A percentile compares a stretch with the other conserved stretches of the same genome.
These are phyloP conservation scores for Molanna angustata DNA, from an alignment of 2,888 invertebrate genomes.

Conservation along the genomic window DNA sequence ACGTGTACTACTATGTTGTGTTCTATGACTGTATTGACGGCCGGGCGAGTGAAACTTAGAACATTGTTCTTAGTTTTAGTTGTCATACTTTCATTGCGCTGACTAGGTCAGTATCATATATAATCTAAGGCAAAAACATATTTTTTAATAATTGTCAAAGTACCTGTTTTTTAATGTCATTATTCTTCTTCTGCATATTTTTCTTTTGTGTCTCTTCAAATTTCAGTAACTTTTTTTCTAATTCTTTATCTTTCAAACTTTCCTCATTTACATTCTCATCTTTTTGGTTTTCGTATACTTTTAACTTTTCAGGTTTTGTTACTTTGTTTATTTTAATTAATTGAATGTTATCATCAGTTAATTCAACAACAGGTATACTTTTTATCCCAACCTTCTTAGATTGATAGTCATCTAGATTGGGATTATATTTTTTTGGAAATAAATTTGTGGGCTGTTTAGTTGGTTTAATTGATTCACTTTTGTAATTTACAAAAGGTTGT, in stretches of 20 bases:
- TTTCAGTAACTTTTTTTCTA: slow-evolving; percentile 46
- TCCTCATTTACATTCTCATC: slow-evolving; percentile 35
- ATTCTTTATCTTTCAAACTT: slow-evolving; percentile 38
- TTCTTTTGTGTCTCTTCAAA: slow-evolving; percentile 54
- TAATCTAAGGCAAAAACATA: too few species aligned
- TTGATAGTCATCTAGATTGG: slow-evolving; percentile 44
- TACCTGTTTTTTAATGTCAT: slow-evolving; percentile 36
- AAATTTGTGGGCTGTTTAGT: slow-evolving; percentile 51
- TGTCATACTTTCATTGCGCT: too few species aligned
- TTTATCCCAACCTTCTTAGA: slow-evolving; percentile 44
- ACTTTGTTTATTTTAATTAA: slow-evolving; percentile 40
- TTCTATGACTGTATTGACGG: too few species aligned
- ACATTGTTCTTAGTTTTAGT: too few species aligned
- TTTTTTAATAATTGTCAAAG: too few species aligned
- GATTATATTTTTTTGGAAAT: slow-evolving; percentile 59
- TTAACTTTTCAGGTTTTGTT: slow-evolving; percentile 20
- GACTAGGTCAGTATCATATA: too few species aligned
- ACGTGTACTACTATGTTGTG: too few species aligned
- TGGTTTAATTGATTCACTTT: slow-evolving; percentile 40
- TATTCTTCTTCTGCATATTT: slow-evolving; percentile 45
- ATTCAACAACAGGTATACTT: slow-evolving; percentile 46
- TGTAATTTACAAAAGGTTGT: slow-evolving; percentile 43
- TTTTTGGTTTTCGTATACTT: slow-evolving; percentile 5
- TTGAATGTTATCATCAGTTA: slow-evolving; percentile 39
- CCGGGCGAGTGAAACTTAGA: too few species aligned